These are phyloP conservation scores for Homarus americanus DNA, from an alignment of 1,140 invertebrate species.

Conservation along the genomic window DNA sequence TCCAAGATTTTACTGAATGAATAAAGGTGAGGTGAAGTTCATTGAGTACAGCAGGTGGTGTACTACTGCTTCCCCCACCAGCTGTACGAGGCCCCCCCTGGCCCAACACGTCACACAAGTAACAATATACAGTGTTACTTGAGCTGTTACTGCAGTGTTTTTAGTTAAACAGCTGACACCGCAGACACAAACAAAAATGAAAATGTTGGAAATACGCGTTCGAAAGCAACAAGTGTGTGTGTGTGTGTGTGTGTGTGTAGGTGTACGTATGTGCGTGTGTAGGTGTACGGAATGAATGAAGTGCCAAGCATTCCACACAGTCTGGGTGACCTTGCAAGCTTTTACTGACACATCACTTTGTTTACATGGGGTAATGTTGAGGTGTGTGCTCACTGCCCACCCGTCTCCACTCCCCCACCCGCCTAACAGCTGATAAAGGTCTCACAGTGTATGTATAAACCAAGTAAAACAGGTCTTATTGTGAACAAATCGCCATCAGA, in stretches of 20 bases:
- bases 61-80: no score
- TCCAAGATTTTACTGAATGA: no score
- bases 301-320: slow-evolving; percentile 15
- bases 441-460: background rate
- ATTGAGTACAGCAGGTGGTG: no score
- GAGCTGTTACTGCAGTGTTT: no score
- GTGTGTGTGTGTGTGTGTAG: slow-evolving; percentile 23
- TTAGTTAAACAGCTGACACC: no score
- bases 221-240: slow-evolving; percentile 11
- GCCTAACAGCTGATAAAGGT: background rate
- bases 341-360: background rate
- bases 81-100: no score
- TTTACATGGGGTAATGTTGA: background rate
- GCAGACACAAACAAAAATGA: no score
- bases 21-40: no score
- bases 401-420: background rate
- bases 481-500: background rate
- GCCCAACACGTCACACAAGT: no score
- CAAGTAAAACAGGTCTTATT: background rate
- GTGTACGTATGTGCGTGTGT: slow-evolving; percentile 8
- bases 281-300: slow-evolving; percentile 36
- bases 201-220: no score
- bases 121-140: no score
- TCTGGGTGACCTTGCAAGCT: slow-evolving; percentile 13
- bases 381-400: background rate